Percentiles rank a stretch among this genome's conserved stretches.
phyloP scores from a whole-genome alignment of 37 sponge, comb jelly and placozoan species.

The Trichoplax adhaerens region DNA sequence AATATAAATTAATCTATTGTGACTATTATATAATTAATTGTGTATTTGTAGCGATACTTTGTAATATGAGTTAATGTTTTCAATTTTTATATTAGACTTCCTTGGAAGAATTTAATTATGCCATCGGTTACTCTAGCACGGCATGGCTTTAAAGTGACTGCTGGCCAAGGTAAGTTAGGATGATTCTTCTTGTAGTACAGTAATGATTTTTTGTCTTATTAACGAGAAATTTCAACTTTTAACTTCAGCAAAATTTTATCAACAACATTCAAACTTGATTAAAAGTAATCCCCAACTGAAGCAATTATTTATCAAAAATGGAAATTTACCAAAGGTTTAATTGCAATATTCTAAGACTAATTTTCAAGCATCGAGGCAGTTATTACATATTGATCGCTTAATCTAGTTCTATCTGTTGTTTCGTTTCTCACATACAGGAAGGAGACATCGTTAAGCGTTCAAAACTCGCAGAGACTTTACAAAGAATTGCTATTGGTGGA shows the following conservation, averaged over 20 bases:
- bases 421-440: neutral
- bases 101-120: conserved; percentile 45
- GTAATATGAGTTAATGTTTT: neutral
- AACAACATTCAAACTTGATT: conserved; percentile 1
- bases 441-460: conserved; percentile 29
- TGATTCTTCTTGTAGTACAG: conserved; percentile 2
- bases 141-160: conserved; percentile 32
- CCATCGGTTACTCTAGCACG: conserved; percentile 52
- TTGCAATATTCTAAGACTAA: too few relatives aligned
- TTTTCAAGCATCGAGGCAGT: too few relatives aligned
- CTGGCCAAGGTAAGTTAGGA: conserved; percentile 17
- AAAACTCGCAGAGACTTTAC: conserved; percentile 30
- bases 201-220: neutral
- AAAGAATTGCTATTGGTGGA: conserved; percentile 19
- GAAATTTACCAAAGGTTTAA: too few relatives aligned
- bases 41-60: neutral
- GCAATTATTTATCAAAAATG: too few relatives aligned
- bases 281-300: neutral
- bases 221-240: neutral
- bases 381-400: too few relatives aligned
- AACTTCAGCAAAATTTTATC: conserved; percentile 2
- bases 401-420: too few relatives aligned
- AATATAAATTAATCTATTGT: too few relatives aligned
- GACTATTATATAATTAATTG: neutral
- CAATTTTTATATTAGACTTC: conserved; percentile 24